Conservation (phyloP, 2,888 invertebrate species). For the Tribolium freemani region DNA sequence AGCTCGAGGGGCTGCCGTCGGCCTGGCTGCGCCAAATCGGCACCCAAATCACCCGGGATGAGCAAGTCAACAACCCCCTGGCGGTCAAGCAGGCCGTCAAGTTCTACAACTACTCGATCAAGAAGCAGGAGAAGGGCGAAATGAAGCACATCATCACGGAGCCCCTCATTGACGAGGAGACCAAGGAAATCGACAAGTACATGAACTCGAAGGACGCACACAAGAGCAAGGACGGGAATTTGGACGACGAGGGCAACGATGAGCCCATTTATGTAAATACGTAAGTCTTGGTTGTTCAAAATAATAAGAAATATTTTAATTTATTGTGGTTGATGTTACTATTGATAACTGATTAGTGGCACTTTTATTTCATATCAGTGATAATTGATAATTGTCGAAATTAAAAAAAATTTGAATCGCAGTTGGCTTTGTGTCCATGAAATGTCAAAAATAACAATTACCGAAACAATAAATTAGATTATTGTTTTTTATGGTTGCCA, state of each 20-base stretch:
- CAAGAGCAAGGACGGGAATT: constrained; percentile 72
- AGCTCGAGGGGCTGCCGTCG: constrained; percentile 87
- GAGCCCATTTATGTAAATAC: constrained; percentile 33
- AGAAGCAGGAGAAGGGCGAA: constrained; percentile 78
- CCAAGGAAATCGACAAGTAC: constrained; percentile 84
- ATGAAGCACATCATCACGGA: constrained; percentile 88
- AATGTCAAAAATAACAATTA: background rate
- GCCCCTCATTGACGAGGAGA: constrained; percentile 85
- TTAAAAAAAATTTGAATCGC: no score
- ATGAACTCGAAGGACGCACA: constrained; percentile 81
- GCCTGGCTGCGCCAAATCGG: constrained; percentile 86
- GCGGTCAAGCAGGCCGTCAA: constrained; percentile 93
- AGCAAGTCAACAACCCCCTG: constrained; percentile 90
- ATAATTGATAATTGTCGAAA: no score
- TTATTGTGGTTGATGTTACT: no score
- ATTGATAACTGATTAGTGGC: no score
- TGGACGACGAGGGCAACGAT: background rate
- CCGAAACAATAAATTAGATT: background rate
- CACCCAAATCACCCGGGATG: constrained; percentile 86
- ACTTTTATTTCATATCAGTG: no score
- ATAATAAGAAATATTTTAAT: no score
- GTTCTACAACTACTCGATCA: constrained; percentile 90
- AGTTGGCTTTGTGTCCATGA: no score
- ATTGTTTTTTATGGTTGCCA: background rate
- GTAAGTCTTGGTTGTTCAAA: background rate